These are phyloP conservation scores for Campoplex nolae DNA, from an alignment of 2,888 invertebrate genomes.

Conservation along the genomic window DNA sequence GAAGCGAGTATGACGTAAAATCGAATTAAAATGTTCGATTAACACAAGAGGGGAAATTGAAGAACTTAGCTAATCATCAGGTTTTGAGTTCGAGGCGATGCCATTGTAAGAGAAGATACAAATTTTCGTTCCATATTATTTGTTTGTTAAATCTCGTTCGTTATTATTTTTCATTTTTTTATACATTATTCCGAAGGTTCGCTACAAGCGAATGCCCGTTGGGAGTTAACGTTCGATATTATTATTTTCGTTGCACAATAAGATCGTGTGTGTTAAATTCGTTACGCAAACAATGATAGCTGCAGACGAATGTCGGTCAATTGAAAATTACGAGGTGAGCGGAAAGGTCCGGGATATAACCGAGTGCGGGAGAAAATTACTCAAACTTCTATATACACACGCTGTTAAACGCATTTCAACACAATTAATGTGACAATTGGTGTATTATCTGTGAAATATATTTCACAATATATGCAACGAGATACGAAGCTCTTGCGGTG, in stretches of 20 bases:
- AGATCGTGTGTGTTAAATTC: not conserved
- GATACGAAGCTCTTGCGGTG: not conserved
- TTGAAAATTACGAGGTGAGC: not conserved
- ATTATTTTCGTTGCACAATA: not conserved
- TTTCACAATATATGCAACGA: not conserved
- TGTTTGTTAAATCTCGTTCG: too few relatives aligned
- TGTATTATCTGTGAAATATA: not conserved
- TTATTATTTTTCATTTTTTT: not conserved
- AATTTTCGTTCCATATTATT: too few relatives aligned
- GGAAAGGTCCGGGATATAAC: not conserved
- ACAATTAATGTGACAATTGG: constrained; percentile 9
- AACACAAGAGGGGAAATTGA: too few relatives aligned
- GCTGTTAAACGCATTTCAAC: not conserved
- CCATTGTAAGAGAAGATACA: too few relatives aligned
- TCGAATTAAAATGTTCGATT: too few relatives aligned
- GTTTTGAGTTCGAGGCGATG: too few relatives aligned
- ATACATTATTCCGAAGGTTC: too few relatives aligned
- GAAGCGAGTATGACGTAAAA: too few relatives aligned
- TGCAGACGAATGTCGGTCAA: not conserved
- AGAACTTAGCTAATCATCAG: too few relatives aligned
- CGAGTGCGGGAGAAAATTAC: not conserved
- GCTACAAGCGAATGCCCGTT: too few relatives aligned
- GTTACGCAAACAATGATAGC: not conserved
- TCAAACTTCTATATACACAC: not conserved
- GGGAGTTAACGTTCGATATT: not conserved